These are phyloP conservation scores for Anas capensis DNA, from an alignment of 2,797 vertebrate genomes.

Conservation along the genomic window DNA sequence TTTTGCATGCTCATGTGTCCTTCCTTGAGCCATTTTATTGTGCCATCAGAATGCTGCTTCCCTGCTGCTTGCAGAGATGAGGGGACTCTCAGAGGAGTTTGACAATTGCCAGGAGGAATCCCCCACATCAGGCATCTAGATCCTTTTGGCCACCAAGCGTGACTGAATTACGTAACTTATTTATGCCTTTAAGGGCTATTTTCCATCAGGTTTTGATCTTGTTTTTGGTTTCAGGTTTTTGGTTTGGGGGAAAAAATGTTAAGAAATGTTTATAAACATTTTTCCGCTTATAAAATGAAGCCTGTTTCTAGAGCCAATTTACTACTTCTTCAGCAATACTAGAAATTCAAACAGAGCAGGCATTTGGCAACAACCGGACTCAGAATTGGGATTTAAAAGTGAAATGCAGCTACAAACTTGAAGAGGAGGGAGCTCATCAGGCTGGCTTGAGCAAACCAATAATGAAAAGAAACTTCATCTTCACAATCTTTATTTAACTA, in stretches of 20 bases:
- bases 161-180: neutral
- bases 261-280: neutral
- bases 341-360: slow-evolving; percentile 14
- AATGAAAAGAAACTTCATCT: neutral
- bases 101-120: neutral
- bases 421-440: neutral
- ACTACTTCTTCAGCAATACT: neutral
- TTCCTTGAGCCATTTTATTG: neutral
- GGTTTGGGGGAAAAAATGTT: neutral
- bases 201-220: neutral
- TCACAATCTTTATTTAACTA: neutral
- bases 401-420: neutral
- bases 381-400: neutral
- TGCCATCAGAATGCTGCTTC: neutral
- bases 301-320: slow-evolving; percentile 27
- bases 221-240: neutral
- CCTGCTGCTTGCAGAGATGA: neutral
- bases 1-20: neutral
- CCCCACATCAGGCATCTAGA: neutral
- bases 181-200: neutral
- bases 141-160: neutral
- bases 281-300: slow-evolving; percentile 7
- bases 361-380: neutral
- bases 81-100: neutral
- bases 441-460: neutral